Evolutionary conservation across 2,888 invertebrate genomes (phyloP).

Genomic region (Rotaria macrura): DNA sequence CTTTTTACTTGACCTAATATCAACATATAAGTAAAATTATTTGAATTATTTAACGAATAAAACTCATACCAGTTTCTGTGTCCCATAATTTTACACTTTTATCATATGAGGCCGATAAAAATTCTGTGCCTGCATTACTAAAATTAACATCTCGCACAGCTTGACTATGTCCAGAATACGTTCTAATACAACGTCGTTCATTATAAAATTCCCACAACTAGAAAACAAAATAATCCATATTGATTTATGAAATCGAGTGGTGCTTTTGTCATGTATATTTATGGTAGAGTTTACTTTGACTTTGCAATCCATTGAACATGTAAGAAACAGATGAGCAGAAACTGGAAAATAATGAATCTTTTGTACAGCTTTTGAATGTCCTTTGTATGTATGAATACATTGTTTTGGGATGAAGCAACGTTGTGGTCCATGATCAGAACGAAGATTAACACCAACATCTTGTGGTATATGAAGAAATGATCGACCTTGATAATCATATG

Average conservation of each 20-base stretch:
- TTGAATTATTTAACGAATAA: slow-evolving; percentile 50
- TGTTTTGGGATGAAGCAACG: slow-evolving; percentile 91
- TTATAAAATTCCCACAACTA: slow-evolving; percentile 90
- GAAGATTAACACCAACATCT: slow-evolving; percentile 77
- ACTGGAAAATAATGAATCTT: slow-evolving; percentile 85
- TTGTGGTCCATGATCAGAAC: slow-evolving; percentile 75
- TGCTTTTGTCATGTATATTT: too few species aligned
- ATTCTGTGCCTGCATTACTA: slow-evolving; percentile 80
- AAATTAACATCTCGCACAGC: slow-evolving; percentile 90
- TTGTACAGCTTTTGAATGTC: slow-evolving; percentile 89
- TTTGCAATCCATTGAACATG: slow-evolving; percentile 88
- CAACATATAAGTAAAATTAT: not conserved
- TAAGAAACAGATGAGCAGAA: slow-evolving; percentile 83
- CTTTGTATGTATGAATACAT: slow-evolving; percentile 87
- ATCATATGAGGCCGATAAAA: slow-evolving; percentile 81
- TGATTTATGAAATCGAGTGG: too few species aligned
- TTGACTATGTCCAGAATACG: slow-evolving; percentile 88
- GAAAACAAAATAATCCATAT: not conserved
- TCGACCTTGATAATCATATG: slow-evolving; percentile 87
- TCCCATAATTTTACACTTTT: slow-evolving; percentile 97
- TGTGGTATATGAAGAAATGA: slow-evolving; percentile 84
- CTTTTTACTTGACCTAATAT: slow-evolving; percentile 41
- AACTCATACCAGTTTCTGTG: slow-evolving; percentile 81
- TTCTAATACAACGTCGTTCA: slow-evolving; percentile 76
- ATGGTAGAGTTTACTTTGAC: slow-evolving; percentile 59